Base-by-base conservation (phyloP, 2,888 invertebrate species). In the Eupithecia abbreviata region DNA sequence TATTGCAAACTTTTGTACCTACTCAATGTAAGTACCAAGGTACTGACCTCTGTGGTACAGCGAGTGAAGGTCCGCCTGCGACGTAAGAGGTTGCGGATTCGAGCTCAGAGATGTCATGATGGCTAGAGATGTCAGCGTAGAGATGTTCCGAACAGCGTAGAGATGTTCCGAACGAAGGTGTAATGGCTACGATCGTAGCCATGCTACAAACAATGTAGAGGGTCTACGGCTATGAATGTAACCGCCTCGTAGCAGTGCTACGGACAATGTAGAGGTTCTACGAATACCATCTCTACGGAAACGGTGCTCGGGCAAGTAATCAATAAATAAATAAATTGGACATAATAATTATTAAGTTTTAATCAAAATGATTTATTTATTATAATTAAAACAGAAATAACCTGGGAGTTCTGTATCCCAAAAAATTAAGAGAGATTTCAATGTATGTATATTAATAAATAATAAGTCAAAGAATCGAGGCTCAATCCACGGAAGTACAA, bases 141-240 rank as follows among this genome's bases (percentile, higher is more conserved):
- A 65, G 2, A 41, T 30, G 9, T 41, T 41, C 10, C 62, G 4
- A 12, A 10, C 3, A 30, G n/a, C 65, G 65, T 41, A 41, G 65
- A 18, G 0, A 41, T 65, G 65, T 41, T 65, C 41, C 65, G 66
- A 42, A 55, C 0, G n/a, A n/a, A 30, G 30, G 30, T 30, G 30
- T 30, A 10, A 30, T 42, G 41, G 6, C 2, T 45, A 10, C 7
- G 4, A 2, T 3, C n/a, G 43, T 43, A 66, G 65, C 12, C 4
- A 6, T 66, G 66, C 62, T 65, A 65, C 62, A 41, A 18, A 18
- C n/a, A n/a, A n/a, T 12, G 62, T 65, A 65, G 62, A 65, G 62
- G 30, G 10, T 18, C 65, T 65, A 65, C 65, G 13, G 9, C 55
- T n/a, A 55, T n/a, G 55, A 1, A n/a, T 18, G 9, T 1, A 30